Conservation (phyloP, 2,888 invertebrate species). For the Suillia variegata region DNA sequence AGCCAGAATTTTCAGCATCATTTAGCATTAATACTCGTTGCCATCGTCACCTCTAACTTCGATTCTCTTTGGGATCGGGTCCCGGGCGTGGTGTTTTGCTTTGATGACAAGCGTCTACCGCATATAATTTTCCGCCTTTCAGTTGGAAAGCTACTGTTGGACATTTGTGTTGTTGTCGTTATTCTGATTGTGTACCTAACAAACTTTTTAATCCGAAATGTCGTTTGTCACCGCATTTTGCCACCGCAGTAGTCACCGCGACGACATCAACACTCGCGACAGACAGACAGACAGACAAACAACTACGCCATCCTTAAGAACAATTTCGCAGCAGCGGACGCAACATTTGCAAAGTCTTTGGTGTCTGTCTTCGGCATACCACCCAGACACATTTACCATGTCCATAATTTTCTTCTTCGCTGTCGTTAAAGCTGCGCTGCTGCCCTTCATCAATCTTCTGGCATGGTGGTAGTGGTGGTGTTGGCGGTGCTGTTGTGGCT, state of each 20-base stretch:
- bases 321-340: background rate
- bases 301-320: too few species aligned
- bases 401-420: background rate
- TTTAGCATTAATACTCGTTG: background rate
- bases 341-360: background rate
- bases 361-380: background rate
- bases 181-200: background rate
- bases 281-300: too few species aligned
- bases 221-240: constrained; percentile 34
- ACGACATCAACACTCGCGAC: background rate
- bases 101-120: background rate
- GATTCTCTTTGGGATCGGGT: too few species aligned
- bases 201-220: constrained; percentile 25
- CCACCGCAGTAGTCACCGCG: constrained; percentile 29
- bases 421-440: background rate
- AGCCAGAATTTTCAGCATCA: background rate
- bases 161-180: background rate
- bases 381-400: background rate
- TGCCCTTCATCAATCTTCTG: constrained; percentile 15
- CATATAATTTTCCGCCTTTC: background rate
- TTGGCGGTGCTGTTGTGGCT: background rate
- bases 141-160: background rate
- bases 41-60: too few species aligned
- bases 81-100: background rate
- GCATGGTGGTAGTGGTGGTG: background rate